phyloP scores from a whole-genome alignment of 2,888 invertebrate species.

The Apamea crenata region DNA sequence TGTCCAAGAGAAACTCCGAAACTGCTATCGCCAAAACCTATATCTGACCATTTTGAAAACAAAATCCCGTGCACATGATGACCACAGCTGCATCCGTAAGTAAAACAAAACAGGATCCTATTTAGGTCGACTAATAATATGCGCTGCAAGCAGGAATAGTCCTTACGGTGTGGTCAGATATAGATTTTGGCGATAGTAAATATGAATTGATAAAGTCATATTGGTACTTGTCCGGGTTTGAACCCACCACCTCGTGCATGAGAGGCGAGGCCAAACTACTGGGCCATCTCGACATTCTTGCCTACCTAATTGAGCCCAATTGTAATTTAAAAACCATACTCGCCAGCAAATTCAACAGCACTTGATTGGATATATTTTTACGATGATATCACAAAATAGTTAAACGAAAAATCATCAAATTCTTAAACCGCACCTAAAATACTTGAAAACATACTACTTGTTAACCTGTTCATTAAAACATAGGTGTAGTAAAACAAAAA shows the following conservation, averaged over 20 bases:
- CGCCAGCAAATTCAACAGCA: background rate
- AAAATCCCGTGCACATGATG: too few species aligned
- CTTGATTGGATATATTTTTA: conserved; percentile 29
- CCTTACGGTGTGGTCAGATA: too few species aligned
- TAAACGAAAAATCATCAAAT: conserved; percentile 14
- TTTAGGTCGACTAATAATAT: too few species aligned
- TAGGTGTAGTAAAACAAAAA: conserved; percentile 54
- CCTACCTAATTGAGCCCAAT: conserved; percentile 7
- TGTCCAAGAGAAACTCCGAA: too few species aligned
- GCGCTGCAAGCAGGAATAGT: too few species aligned
- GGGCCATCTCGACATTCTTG: background rate
- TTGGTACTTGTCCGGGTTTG: background rate
- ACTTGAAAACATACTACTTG: conserved; percentile 9
- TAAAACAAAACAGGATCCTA: too few species aligned
- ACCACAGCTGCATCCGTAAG: too few species aligned
- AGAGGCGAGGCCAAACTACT: background rate
- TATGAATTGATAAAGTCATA: too few species aligned
- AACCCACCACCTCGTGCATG: background rate
- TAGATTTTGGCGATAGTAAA: too few species aligned
- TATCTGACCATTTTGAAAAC: too few species aligned
- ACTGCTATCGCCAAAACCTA: too few species aligned
- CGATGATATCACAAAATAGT: conserved; percentile 13
- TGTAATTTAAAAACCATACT: conserved; percentile 7
- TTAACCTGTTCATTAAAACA: conserved; percentile 32
- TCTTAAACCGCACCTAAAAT: conserved; percentile 35